These are phyloP conservation scores for Morone chrysops DNA, from an alignment of 2,113 vertebrate species.

Conservation along the genomic window DNA sequence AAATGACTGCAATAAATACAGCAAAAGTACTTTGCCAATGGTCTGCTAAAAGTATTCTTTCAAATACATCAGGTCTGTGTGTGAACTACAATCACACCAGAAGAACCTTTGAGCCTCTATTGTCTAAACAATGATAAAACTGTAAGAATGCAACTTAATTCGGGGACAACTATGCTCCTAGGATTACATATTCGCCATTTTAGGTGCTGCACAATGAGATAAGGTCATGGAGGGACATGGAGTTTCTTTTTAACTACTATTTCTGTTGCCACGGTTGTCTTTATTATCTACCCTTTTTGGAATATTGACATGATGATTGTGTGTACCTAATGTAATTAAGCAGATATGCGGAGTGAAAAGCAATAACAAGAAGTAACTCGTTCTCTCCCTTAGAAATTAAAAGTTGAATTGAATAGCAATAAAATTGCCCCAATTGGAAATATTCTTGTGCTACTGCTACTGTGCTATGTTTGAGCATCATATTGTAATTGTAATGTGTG, in stretches of 20 bases:
- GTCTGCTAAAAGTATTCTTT: not conserved
- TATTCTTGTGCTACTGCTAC: not conserved
- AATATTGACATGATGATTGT: not conserved
- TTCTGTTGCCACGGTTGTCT: not conserved
- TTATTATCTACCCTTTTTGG: not conserved
- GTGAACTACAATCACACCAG: not conserved
- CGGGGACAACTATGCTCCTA: not conserved
- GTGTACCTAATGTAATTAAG: not conserved
- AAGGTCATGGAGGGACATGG: no score
- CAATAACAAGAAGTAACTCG: not conserved
- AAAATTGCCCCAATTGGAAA: not conserved
- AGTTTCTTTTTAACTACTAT: not conserved
- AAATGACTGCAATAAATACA: constrained; percentile 11
- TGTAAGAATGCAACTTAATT: not conserved
- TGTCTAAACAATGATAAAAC: not conserved
- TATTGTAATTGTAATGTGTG: not conserved
- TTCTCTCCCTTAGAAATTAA: not conserved
- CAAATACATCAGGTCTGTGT: not conserved
- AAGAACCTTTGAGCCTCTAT: not conserved
- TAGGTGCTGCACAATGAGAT: not conserved
- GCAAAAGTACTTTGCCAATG: not conserved
- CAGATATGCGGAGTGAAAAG: no score
- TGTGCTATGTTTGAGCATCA: not conserved
- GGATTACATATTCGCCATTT: not conserved
- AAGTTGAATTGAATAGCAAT: not conserved